Base-by-base conservation (phyloP, 2,113 vertebrate genomes). In the Sinocyclocheilus anshuiensis region DNA sequence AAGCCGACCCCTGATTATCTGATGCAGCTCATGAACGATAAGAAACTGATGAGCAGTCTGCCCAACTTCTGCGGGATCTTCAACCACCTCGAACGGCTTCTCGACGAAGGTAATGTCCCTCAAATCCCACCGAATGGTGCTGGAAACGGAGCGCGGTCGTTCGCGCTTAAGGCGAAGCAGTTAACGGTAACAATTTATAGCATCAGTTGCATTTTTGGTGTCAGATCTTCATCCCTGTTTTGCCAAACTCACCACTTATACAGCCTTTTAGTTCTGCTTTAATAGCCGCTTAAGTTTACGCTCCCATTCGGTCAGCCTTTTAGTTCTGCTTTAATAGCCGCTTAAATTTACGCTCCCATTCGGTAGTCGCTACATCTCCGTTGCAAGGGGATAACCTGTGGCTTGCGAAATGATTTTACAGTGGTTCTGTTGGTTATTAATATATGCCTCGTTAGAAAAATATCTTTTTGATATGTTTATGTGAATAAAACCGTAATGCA, bases 11-110 rank as follows among this genome's bases (percentile, higher is more conserved):
- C 96, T 81, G 97, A 97, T 94, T 97, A 97, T 93, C 95, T 97
- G 91, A 97, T 97, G 96, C 97, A 97, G 94, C 94, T 97, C 42
- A 97, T 97, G 96, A 97, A 97, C 94, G 96, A 97, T 89, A 97
- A 96, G 94, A 97, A 97, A 93, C 95, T 97, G 89, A 97, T 97
- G 96, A 96, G 95, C 94, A 96, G 95, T 92, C 96, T 97, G 89
- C 96, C 97, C 85, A 97, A 97, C 96, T 97, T 97, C 96, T 97
- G 96, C 87, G 96, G 96, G 91, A 96, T 97, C 92, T 97, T 97
- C 95, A 96, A 96, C 93, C 97, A 97, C 93, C 95, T 97, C 84
- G 97, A 97, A 92, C 91, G 97, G 89, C 96, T 97, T 86, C 95
- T 97, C 91, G 97, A 97, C 86, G 96, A 97, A 95, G 96, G 97